Base-by-base conservation (phyloP, 1,140 invertebrate genomes). In the Magallana ariakensis region DNA sequence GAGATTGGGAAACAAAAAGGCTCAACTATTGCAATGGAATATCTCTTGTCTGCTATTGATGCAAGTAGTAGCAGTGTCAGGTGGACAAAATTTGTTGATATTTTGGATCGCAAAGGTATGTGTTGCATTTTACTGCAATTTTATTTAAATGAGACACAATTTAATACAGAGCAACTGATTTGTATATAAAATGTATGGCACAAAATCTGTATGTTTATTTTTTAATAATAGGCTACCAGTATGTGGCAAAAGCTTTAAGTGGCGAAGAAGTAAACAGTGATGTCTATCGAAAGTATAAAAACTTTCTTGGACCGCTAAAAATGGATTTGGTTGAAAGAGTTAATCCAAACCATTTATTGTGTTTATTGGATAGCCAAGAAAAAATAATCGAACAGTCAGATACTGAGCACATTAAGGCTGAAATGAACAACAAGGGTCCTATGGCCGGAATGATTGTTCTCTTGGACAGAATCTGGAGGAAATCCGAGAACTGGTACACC, bases 391-490 rank as follows among this genome's bases (percentile, higher is more conserved):
- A 60, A n/a, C 4, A n/a, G 15, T 16, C 15, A 13, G 58, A 60
- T n/a, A 6, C 0, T 13, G 58, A 60, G 13, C 58, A 60, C 15
- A 80, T 80, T 5, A 22, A 80, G 10, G 70, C 70, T 10, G 70
- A 80, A 22, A 15, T 19, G 22, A 22, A 0, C 22, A 80, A 80
- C 22, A 33, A 33, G 13, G 70, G 70, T 22, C 0, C 19, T 80
- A n/a, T 80, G 13, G 70, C 70, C 0, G 70, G n/a, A 80, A 46
- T 22, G 5, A 46, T 80, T 8, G 33, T 80, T 80, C 33, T 80
- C 7, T 33, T 80, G 22, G 70, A 80, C 33, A 22, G 70, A 9
- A 46, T 80, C 13, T 80, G 70, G 70, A 80, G 70, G 26, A 80
- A 80, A 80, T 13, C 16, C 9, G 33, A 9, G 33, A 22, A 80